Conservation (phyloP, 2,113 vertebrate genomes). For the Daubentonia madagascariensis region DNA sequence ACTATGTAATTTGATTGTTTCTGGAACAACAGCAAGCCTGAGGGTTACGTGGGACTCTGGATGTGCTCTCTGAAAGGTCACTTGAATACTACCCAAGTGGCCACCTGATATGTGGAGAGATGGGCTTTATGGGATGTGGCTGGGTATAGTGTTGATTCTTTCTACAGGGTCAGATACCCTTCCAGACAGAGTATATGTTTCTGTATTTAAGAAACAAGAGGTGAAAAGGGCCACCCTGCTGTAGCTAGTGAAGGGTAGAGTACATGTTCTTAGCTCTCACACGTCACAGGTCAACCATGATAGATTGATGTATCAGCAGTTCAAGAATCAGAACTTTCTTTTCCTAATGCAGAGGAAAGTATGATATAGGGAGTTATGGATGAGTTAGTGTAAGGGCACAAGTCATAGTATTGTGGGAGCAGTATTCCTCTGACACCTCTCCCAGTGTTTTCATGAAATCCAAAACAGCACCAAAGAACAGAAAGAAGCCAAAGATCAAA, state of each 20-base stretch:
- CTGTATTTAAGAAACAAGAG: not conserved
- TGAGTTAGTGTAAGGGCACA: not conserved
- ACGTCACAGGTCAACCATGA: not conserved
- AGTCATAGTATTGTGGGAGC: not conserved
- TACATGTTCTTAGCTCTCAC: not conserved
- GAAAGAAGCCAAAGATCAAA: not conserved
- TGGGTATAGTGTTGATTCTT: not conserved
- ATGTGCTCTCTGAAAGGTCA: not conserved
- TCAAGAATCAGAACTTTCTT: not conserved
- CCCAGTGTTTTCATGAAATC: not conserved
- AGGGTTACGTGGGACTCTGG: not conserved
- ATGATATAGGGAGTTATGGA: not conserved
- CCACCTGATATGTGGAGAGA: not conserved
- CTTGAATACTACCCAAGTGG: not conserved
- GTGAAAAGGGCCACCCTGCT: not conserved
- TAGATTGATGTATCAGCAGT: not conserved
- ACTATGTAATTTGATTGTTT: not conserved
- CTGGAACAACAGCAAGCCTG: not conserved
- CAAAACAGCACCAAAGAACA: constrained; percentile 1
- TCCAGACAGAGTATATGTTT: not conserved
- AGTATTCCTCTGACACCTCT: not conserved
- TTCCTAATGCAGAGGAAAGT: not conserved
- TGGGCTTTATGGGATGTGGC: not conserved
- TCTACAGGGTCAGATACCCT: not conserved
- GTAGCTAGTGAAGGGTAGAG: not conserved